These are phyloP conservation scores for Etia nguti DNA, from an alignment of 2,113 vertebrate species.

Conservation along the genomic window DNA sequence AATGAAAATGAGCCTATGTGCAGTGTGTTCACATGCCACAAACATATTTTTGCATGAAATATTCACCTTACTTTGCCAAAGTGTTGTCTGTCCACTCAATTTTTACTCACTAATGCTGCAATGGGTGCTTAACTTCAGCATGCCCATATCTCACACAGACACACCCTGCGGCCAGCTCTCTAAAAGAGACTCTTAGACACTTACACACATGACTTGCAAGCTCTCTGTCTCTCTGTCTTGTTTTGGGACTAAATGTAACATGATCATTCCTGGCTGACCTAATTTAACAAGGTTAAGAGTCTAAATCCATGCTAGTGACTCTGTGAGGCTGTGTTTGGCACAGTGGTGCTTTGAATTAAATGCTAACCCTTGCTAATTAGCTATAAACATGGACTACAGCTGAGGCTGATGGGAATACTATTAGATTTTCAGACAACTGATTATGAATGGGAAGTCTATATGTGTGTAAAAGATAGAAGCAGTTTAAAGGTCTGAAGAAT, in stretches of 20 bases:
- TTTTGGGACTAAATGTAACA: neutral
- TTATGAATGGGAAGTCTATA: rapidly evolving
- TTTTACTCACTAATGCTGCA: neutral
- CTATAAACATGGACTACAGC: neutral
- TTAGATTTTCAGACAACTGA: neutral
- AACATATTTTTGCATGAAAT: neutral
- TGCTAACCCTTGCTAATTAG: neutral
- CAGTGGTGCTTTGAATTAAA: neutral
- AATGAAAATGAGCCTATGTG: neutral
- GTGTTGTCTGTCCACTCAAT: neutral
- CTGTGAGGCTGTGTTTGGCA: neutral
- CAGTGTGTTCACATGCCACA: neutral
- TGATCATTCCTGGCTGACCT: neutral
- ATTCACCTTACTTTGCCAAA: neutral
- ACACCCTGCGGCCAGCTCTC: neutral
- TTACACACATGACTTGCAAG: neutral
- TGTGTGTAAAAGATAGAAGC: neutral
- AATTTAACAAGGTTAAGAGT: neutral
- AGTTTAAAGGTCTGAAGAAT: neutral
- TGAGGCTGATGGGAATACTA: neutral
- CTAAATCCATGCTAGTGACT: neutral
- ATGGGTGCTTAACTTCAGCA: neutral
- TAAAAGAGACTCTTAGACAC: neutral
- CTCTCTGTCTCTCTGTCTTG: neutral
- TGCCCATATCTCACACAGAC: neutral